Base-by-base conservation (phyloP, 2,797 vertebrate genomes). In the Vireo griseus region DNA sequence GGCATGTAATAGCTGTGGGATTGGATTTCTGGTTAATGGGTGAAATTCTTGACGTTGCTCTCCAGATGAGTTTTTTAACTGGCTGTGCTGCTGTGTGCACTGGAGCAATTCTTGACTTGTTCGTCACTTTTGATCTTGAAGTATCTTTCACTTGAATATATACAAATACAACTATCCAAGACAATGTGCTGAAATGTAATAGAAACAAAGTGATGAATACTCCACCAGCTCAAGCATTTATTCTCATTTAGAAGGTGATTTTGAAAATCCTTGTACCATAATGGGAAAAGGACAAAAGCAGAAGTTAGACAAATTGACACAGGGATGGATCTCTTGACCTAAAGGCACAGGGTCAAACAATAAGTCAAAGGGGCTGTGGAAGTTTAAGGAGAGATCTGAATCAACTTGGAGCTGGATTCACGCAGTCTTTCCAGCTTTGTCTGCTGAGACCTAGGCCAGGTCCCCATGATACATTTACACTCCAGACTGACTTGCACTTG, bases 121-220 rank as follows among this genome's bases (percentile, higher is more conserved):
- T 88, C 80, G 48, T 76, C 8, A 4, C 54, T 93, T 96, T 69
- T 63, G 26, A 54, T 58, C 35, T 92, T 52, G 33, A n/a, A 69
- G 2, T 79, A 39, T 91, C 86, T 96, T 76, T 88, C 91, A 80
- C 83, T 92, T 86, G 47, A 7, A 2, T 87, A 35, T 71, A 31
- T 61, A 37, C 54, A 75, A 92, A 62, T 83, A 65, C 45, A 44
- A 44, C 40, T 87, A 40, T 93, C 72, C 5, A 19, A 87, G 84
- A 45, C 33, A 62, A 17, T 5, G 17, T 79, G n/a, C 61, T 90
- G 89, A 83, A 86, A 71, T 81, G 88, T 80, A 89, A 82, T 77
- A 89, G 94, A 95, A 97, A 91, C 88, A 92, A 95, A 95, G 72
- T 3, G 9, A 29, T 68, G 89, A 89, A 95, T 93, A 82, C 87